phyloP scores from a whole-genome alignment of 1,140 invertebrate species.

The Drosophila malerkotliana region DNA sequence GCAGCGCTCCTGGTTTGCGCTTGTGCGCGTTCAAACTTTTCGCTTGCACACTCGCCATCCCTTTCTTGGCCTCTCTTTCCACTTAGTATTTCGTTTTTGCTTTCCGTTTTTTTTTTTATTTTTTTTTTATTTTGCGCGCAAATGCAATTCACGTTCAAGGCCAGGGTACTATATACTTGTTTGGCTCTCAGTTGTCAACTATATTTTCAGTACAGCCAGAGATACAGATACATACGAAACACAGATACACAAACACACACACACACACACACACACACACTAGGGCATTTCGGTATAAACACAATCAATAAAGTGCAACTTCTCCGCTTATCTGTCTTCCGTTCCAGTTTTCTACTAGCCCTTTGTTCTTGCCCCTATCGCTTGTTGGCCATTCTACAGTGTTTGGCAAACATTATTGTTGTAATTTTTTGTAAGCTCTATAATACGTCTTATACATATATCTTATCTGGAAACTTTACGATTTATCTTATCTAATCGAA shows the following conservation, averaged over 20 bases:
- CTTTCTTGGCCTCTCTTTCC: constrained; percentile 34
- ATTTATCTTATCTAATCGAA: constrained; percentile 1
- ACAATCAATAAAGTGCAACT: constrained; percentile 67
- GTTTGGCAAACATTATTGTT: constrained; percentile 40
- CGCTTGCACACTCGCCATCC: constrained; percentile 18
- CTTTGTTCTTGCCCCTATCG: constrained; percentile 12
- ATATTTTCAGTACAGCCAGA: constrained; percentile 48
- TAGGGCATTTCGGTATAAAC: constrained; percentile 11
- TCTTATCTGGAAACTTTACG: neutral
- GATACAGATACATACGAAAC: constrained; percentile 50
- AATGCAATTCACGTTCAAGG: constrained; percentile 84
- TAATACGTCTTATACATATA: neutral
- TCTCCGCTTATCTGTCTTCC: constrained; percentile 41
- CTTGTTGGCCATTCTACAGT: neutral
- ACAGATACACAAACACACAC: constrained; percentile 23
- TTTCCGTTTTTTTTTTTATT: constrained; percentile 21
- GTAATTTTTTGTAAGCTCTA: neutral
- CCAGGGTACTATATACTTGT: constrained; percentile 36
- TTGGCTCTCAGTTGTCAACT: constrained; percentile 63
- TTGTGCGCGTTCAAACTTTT: constrained; percentile 59
- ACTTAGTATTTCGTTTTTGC: constrained; percentile 25
- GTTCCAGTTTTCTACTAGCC: constrained; percentile 1
- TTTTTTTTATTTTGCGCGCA: constrained; percentile 61
- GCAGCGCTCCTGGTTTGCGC: constrained; percentile 22
- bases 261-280: constrained; percentile 21